Conservation (phyloP, 1,140 invertebrate species). For the Panulirus ornatus region DNA sequence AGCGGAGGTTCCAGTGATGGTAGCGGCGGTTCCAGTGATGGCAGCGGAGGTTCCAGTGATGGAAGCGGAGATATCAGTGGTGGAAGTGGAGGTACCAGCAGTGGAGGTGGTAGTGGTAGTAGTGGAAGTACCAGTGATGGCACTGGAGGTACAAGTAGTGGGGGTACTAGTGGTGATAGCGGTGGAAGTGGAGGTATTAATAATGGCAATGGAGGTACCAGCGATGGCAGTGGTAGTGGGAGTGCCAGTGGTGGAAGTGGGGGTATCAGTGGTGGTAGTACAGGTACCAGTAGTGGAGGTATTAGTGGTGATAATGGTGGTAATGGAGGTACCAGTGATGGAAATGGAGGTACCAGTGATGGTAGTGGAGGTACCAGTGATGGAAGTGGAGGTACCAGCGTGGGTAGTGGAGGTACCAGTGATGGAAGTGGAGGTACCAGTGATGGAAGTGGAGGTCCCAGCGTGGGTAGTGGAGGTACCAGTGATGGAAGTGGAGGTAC, state of each 20-base stretch:
- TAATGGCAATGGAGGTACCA: not conserved
- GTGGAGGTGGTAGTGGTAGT: conserved; percentile 2
- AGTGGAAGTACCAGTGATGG: not conserved
- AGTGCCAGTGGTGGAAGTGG: not conserved
- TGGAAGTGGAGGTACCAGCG: not conserved
- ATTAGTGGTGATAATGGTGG: not conserved
- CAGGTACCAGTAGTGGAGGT: too few relatives aligned
- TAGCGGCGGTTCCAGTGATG: not conserved
- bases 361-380: not conserved
- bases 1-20: not conserved
- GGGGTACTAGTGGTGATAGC: conserved; percentile 1
- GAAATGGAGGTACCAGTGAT: not conserved
- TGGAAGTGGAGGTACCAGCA: not conserved
- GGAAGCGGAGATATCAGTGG: not conserved
- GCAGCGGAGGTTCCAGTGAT: not conserved
- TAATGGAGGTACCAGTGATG: not conserved
- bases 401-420: not conserved
- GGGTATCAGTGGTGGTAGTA: not conserved
- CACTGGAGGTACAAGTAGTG: not conserved
- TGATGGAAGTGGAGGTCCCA: not conserved
- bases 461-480: conserved; percentile 19
- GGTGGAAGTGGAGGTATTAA: not conserved
- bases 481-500: conserved; percentile 8
- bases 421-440: not conserved
- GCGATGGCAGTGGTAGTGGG: not conserved